Conservation (phyloP, 2,113 vertebrate genomes). For the Platanista minor region DNA sequence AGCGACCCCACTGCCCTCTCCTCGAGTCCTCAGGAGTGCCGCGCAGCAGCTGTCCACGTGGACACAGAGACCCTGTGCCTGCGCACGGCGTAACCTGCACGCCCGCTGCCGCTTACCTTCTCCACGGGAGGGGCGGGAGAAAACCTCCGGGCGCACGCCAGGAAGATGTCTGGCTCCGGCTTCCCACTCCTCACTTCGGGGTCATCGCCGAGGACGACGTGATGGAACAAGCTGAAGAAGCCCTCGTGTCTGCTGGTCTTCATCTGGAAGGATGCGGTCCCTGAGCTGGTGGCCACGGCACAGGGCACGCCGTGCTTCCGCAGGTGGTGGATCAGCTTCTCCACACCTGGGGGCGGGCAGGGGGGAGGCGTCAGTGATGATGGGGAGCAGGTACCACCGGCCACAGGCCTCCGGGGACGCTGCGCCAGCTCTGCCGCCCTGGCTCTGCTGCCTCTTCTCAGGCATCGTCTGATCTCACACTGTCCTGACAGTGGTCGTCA, state of each 20-base stretch:
- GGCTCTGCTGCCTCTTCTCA: not conserved
- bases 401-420: not conserved
- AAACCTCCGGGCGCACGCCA: constrained; percentile 90
- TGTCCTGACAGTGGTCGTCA: not conserved
- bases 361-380: too few relatives aligned
- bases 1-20: rapidly evolving
- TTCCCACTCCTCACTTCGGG: constrained; percentile 87
- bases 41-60: rapidly evolving
- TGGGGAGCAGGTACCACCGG: not conserved
- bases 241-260: constrained; percentile 87
- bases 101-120: constrained; percentile 76
- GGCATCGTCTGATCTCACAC: not conserved
- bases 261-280: constrained; percentile 77
- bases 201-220: constrained; percentile 92
- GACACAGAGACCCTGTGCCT: not conserved
- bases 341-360: constrained; percentile 81
- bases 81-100: too few relatives aligned
- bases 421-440: rapidly evolving
- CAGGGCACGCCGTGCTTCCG: constrained; percentile 83
- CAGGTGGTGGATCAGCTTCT: constrained; percentile 87
- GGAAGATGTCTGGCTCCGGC: constrained; percentile 90
- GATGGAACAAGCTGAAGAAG: constrained; percentile 88
- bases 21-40: rapidly evolving
- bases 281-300: constrained; percentile 91
- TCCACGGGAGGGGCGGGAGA: constrained; percentile 78